Conservation (phyloP, 2,888 invertebrate genomes). For the Lypha dubia region DNA sequence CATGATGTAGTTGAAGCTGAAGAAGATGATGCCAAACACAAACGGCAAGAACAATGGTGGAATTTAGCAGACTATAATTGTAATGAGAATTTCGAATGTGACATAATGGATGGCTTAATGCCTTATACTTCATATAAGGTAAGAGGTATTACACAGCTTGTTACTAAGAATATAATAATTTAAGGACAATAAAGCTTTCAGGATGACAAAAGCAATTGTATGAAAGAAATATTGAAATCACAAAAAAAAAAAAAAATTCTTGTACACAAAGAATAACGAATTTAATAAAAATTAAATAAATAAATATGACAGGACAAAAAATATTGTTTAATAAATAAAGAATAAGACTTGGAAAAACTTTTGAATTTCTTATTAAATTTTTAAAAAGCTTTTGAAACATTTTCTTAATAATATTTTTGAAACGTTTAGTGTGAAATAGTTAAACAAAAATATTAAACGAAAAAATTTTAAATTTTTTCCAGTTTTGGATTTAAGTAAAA, state of each 20-base stretch:
- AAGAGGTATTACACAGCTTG: constrained; percentile 74
- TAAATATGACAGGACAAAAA: too few relatives aligned
- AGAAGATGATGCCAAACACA: not conserved
- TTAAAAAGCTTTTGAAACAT: too few relatives aligned
- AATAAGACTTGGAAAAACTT: too few relatives aligned
- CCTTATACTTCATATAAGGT: constrained; percentile 96
- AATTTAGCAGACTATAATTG: constrained; percentile 85
- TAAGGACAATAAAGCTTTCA: not conserved
- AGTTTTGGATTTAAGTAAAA: too few relatives aligned
- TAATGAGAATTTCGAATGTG: constrained; percentile 86
- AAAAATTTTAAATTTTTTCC: too few relatives aligned
- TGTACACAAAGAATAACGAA: too few relatives aligned
- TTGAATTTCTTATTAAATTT: too few relatives aligned
- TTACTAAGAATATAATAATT: constrained; percentile 10
- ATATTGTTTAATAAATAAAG: too few relatives aligned
- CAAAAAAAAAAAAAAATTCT: not conserved
- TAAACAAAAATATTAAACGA: too few relatives aligned
- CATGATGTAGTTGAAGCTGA: constrained; percentile 83
- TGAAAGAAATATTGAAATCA: not conserved
- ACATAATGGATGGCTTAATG: constrained; percentile 89
- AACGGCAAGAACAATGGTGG: constrained; percentile 87
- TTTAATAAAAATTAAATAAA: too few relatives aligned
- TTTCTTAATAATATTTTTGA: too few relatives aligned
- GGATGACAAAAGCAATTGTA: not conserved
- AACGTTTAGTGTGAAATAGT: too few relatives aligned